Evolutionary conservation across 2,888 invertebrate species (phyloP), one percentile per base, ranked within the genome.

Genomic region (Apodemia duryi): DNA sequence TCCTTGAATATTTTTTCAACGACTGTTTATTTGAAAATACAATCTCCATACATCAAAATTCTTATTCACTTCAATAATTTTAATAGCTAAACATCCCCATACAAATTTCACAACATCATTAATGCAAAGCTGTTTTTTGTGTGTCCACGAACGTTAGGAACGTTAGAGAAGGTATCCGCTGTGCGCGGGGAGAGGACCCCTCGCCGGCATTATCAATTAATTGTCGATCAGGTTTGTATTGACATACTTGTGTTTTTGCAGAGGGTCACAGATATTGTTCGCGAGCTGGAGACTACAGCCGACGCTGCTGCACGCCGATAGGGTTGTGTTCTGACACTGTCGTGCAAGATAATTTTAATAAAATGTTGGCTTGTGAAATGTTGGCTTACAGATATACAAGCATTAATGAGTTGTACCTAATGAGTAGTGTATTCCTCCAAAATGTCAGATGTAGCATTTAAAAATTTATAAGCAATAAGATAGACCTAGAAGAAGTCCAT

Each of bases 171-270:
- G 9, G 29, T 54, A 28, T 54, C 54, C 54, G 29, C 13, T n/a
- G 52, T 3, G 29, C 10, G 11, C 69, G 62, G 67, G 7, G 46
- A 11, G 65, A 72, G 71, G 52, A 75, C 78, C 81, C 80, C 74
- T 77, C 70, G 67, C 68, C 74, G 74, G 73, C 69, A 68, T 70
- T 69, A 71, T 73, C 76, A 78, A 80, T 78, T 80, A 78, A 76
- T 78, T 75, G 74, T 70, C 73, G 71, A 78, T 80, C 80, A 75
- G 77, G 80, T 81, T 81, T 64, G 60, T 64, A 64, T 61, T 49
- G 29, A 51, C 64, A 62, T 62, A 46, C 49, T 57, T 64, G 57
- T 64, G 49, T 61, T 28, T 64, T 35, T 61, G 35, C 11, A 35
- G 32, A 64, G 38, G 51, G 61, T 38, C 46, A 13, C 61, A 43